Evolutionary conservation across 1,140 invertebrate genomes (phyloP), one percentile per base, ranked within the genome.

Genomic region (Cyphomyrmex costatus): DNA sequence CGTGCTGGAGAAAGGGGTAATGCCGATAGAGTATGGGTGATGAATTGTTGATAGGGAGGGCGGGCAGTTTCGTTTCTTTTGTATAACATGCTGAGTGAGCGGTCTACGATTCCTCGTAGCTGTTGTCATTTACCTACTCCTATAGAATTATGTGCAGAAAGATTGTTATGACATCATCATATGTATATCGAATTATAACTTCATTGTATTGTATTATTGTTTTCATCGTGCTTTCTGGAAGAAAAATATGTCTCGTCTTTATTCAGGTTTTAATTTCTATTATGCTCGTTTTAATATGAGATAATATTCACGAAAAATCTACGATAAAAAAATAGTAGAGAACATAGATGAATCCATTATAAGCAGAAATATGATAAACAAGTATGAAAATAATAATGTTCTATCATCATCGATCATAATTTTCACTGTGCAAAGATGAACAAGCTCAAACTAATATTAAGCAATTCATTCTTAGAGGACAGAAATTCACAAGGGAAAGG

Each of bases 31-130:
- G 53, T 61, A 88, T 53, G 49, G 70, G 36, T 68, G 86, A 85
- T 84, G 85, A 63, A 78, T 27, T 77, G 61, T 30, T 30, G 73
- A 88, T 85, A 89, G 74, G 74, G 77, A 89, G 51, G 36, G 24
- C 42, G 68, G 33, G 53, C 7, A 82, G 66, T 83, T 74, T 83
- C 68, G 79, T 61, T 74, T 73, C 53, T 74, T 83, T 74, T 83
- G 79, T 83, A 24, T 61, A 61, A 74, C 53, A 33, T 71, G 79
- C 68, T 74, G 79, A 83, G 68, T 53, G 70, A 60, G 79, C 53
- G 68, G 74, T 83, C 36, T 73, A 74, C 24, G 24, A 46, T 42
- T 78, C 24, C 24, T 82, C 36, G 36, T 60, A 71, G 65, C 27
- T 60, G 21, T 21, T 73, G 24, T 68, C 79, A 73, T 83, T 83